These are phyloP conservation scores for Sciurus niger DNA, from an alignment of 2,113 vertebrate species.

Conservation along the genomic window DNA sequence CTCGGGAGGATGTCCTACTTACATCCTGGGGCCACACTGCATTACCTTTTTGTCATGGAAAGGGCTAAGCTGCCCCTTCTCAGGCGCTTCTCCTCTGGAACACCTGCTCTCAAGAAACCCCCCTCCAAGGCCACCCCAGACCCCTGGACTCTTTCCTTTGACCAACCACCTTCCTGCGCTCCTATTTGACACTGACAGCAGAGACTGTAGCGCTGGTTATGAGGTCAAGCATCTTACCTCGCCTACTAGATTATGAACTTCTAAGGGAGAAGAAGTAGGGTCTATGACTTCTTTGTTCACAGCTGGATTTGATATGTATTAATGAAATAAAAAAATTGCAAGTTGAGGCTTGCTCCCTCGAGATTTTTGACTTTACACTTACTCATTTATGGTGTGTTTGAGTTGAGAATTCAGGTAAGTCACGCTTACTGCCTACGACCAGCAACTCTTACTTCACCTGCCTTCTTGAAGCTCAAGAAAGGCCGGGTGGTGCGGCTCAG, in stretches of 20 bases:
- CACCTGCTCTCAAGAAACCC: not conserved
- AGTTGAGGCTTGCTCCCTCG: not conserved
- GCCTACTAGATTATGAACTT: not conserved
- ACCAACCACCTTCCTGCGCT: not conserved
- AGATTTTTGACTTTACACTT: not conserved
- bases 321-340: not conserved
- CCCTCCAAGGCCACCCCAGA: not conserved
- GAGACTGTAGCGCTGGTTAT: not conserved
- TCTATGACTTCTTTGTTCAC: not conserved
- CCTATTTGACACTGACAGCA: not conserved
- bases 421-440: fast-evolving
- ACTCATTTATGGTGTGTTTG: not conserved
- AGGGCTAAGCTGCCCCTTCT: not conserved
- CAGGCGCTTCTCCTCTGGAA: not conserved
- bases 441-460: fast-evolving
- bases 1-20: not conserved
- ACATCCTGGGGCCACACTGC: not conserved
- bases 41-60: not conserved
- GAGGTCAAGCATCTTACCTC: not conserved
- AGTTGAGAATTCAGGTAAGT: not conserved
- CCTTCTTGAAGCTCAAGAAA: not conserved
- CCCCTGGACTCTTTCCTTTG: not conserved
- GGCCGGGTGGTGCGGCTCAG: fast-evolving
- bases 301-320: not conserved
- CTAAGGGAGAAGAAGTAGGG: not conserved